phyloP scores from a whole-genome alignment of 2,888 invertebrate genomes.

The Lymantria monacha region DNA sequence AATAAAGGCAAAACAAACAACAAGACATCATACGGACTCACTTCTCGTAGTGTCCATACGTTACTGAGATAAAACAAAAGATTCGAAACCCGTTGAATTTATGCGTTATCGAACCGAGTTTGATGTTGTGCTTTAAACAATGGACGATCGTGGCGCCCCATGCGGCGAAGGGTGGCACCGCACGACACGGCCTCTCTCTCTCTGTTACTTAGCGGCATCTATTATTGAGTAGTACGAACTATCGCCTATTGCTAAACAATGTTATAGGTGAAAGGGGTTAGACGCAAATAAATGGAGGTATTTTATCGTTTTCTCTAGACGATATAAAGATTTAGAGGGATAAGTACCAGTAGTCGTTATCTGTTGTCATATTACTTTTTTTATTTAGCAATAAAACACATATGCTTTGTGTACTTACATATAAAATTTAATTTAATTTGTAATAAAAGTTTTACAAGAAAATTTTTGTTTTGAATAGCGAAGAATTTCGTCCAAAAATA shows the following conservation, averaged over 20 bases:
- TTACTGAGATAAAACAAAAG: constrained; percentile 81
- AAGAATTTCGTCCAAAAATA: constrained; percentile 77
- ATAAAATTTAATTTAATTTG: constrained; percentile 41
- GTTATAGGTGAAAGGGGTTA: constrained; percentile 43
- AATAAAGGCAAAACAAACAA: constrained; percentile 79
- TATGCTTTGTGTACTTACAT: too few species aligned
- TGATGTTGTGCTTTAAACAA: constrained; percentile 71
- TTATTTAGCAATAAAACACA: constrained; percentile 1
- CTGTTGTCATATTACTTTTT: constrained; percentile 16
- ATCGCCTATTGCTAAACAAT: constrained; percentile 32
- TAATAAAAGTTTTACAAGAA: constrained; percentile 64
- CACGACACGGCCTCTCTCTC: constrained; percentile 20
- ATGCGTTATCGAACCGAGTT: constrained; percentile 76
- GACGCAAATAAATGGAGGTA: constrained; percentile 39
- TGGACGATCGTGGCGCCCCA: constrained; percentile 79
- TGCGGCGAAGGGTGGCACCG: constrained; percentile 65
- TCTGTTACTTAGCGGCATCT: constrained; percentile 65
- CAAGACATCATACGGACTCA: constrained; percentile 76
- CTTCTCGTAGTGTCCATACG: constrained; percentile 80
- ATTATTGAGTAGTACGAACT: constrained; percentile 61
- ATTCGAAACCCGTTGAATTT: constrained; percentile 74
- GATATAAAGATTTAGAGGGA: constrained; percentile 38
- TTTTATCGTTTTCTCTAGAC: constrained; percentile 41
- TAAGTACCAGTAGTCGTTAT: constrained; percentile 25
- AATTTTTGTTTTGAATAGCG: constrained; percentile 58